Conservation (phyloP, 2,888 invertebrate genomes). For the Nesidiocoris tenuis region DNA sequence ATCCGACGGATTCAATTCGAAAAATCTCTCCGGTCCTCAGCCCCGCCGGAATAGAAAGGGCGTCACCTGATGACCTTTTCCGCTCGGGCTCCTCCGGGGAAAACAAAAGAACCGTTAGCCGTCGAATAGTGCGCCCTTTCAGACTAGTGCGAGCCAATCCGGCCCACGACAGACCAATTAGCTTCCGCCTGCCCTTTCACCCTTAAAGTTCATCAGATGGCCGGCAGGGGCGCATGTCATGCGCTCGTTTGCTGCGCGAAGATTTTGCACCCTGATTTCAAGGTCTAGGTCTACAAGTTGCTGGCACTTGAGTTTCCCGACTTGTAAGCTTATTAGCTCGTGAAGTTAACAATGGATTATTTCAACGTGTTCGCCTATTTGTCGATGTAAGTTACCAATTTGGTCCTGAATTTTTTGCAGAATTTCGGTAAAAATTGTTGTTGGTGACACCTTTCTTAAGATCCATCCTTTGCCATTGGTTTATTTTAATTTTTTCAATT, state of each 20-base stretch:
- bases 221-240: slow-evolving; percentile 3
- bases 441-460: too few species aligned
- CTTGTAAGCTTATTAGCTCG: too few species aligned
- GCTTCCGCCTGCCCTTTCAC: slow-evolving; percentile 7
- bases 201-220: slow-evolving; percentile 25
- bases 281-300: too few species aligned
- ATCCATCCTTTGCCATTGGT: too few species aligned
- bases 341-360: too few species aligned
- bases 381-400: slow-evolving; percentile 19
- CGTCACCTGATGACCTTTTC: slow-evolving; percentile 26
- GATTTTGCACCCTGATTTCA: too few species aligned
- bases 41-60: too few species aligned
- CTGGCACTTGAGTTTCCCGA: too few species aligned
- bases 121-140: not conserved
- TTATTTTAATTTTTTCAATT: too few species aligned
- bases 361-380: slow-evolving; percentile 30
- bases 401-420: not conserved
- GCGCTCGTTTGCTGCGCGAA: not conserved
- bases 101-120: slow-evolving; percentile 17
- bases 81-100: not conserved
- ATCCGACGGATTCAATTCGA: too few species aligned
- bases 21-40: too few species aligned
- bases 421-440: too few species aligned
- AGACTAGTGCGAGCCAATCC: not conserved
- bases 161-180: slow-evolving; percentile 5